These are phyloP conservation scores for Phalloptychus januarius DNA, from an alignment of 2,797 vertebrate genomes.

Conservation along the genomic window DNA sequence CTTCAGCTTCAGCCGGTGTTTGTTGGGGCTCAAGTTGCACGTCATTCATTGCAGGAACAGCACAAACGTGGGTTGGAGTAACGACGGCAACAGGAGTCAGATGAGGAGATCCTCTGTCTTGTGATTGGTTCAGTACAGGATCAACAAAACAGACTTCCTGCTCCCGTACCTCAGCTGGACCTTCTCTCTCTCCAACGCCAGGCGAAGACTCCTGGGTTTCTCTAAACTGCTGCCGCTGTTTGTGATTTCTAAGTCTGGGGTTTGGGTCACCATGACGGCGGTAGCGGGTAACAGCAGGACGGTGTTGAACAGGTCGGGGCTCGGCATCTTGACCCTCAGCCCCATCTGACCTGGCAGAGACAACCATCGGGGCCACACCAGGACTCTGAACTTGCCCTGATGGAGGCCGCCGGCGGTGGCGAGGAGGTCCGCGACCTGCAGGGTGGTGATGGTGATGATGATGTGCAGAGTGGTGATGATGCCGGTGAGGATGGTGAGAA, in stretches of 20 bases:
- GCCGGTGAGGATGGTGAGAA: constrained; percentile 61
- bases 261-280: constrained; percentile 75
- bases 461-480: constrained; percentile 34
- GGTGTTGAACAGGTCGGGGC: constrained; percentile 44
- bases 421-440: constrained; percentile 49
- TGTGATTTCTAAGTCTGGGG: constrained; percentile 63
- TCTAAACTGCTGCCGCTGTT: constrained; percentile 50
- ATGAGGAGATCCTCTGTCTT: constrained; percentile 46
- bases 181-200: constrained; percentile 20
- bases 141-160: constrained; percentile 22
- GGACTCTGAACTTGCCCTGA: constrained; percentile 51
- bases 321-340: constrained; percentile 23
- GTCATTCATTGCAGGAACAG: constrained; percentile 9
- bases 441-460: constrained; percentile 37
- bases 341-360: constrained; percentile 5
- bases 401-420: constrained; percentile 58
- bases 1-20: constrained; percentile 27
- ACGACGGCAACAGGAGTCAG: constrained; percentile 51
- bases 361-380: neutral
- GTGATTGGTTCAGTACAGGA: constrained; percentile 23
- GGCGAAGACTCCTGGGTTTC: constrained; percentile 40
- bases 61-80: constrained; percentile 40
- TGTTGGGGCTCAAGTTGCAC: constrained; percentile 7
- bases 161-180: constrained; percentile 15
- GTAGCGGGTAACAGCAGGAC: constrained; percentile 70